These are phyloP conservation scores for Addax nasomaculatus DNA, from an alignment of 2,113 vertebrate genomes.

Conservation along the genomic window DNA sequence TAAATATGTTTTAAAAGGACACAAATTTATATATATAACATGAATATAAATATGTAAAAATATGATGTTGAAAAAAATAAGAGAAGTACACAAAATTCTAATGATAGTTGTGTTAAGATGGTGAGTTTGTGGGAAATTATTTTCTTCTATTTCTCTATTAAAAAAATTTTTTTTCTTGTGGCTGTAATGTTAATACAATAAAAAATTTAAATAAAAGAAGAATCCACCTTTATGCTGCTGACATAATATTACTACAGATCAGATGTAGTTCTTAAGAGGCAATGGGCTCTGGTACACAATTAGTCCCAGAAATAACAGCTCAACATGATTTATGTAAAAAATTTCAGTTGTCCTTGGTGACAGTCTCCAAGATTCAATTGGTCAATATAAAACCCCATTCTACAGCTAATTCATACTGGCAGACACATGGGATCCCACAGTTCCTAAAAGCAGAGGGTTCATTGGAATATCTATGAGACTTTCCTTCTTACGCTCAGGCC, in stretches of 20 bases:
- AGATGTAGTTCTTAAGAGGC: slow-evolving; percentile 8
- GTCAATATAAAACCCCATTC: slow-evolving; percentile 4
- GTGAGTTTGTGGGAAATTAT: background rate
- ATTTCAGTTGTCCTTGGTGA: slow-evolving; percentile 13
- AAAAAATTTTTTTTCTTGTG: background rate
- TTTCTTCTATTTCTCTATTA: background rate
- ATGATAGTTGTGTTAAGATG: background rate
- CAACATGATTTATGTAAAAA: slow-evolving; percentile 5
- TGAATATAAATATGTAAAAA: slow-evolving; percentile 19
- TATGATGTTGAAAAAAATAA: slow-evolving; percentile 5
- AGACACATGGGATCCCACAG: background rate
- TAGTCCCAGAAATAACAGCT: slow-evolving; percentile 40
- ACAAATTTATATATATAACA: background rate
- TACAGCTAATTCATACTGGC: slow-evolving; percentile 2
- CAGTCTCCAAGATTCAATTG: slow-evolving; percentile 34
- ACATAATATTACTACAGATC: background rate
- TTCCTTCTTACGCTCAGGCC: background rate
- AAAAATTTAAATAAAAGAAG: background rate
- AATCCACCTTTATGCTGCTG: background rate
- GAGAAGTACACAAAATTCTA: background rate
- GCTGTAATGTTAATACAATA: background rate
- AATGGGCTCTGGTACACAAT: background rate
- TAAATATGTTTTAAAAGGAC: background rate
- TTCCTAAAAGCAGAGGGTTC: slow-evolving; percentile 31
- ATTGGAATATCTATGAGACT: slow-evolving; percentile 6